phyloP scores from a whole-genome alignment of 2,113 vertebrate genomes.

The Pachycephala philippinensis region DNA sequence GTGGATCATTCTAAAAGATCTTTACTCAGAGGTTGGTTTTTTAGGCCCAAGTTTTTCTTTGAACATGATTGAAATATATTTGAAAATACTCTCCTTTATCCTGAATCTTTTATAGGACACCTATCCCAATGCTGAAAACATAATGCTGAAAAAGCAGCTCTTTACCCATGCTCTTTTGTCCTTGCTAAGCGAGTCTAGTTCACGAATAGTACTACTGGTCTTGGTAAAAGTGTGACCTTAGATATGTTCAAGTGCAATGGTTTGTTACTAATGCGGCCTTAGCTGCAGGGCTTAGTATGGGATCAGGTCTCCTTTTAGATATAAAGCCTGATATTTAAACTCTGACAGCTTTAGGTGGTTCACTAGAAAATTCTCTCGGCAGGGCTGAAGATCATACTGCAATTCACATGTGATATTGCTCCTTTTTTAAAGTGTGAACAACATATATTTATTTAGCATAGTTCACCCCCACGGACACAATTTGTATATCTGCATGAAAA shows the following conservation, averaged over 20 bases:
- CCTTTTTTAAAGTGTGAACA: neutral
- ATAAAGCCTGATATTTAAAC: conserved; percentile 43
- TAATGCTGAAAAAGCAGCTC: neutral
- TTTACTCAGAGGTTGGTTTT: neutral
- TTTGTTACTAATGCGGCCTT: conserved; percentile 44
- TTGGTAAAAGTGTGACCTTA: conserved; percentile 34
- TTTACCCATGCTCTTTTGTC: neutral
- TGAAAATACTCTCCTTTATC: neutral
- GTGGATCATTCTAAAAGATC: neutral
- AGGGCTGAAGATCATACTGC: neutral
- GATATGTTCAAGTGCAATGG: conserved; percentile 44
- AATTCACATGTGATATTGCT: neutral
- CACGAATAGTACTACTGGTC: neutral
- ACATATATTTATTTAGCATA: neutral
- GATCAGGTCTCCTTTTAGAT: conserved; percentile 28
- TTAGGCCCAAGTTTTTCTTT: neutral
- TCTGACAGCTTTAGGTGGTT: conserved; percentile 4
- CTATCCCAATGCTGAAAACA: neutral
- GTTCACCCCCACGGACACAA: neutral
- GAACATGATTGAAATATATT: neutral
- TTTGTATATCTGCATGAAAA: neutral
- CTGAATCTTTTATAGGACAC: neutral
- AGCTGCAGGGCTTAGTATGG: neutral
- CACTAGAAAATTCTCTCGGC: neutral
- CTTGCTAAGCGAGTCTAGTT: conserved; percentile 17